A percentile compares a stretch with the other conserved stretches of the same genome.
Evolutionary conservation across 2,888 invertebrate genomes (phyloP).

Genomic region (Erebia palarica): DNA sequence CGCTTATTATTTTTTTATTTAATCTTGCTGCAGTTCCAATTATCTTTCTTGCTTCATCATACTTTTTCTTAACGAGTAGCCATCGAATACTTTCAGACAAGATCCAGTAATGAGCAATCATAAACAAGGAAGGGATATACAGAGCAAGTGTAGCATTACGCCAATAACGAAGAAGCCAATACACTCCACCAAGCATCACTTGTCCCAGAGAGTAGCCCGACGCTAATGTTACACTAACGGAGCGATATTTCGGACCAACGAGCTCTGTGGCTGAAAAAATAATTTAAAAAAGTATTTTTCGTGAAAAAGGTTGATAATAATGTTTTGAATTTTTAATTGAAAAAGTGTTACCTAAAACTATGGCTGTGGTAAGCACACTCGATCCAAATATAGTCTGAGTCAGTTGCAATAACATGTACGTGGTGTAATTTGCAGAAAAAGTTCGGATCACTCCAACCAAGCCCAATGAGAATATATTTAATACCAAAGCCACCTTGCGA

Average conservation of each 20-base stretch:
- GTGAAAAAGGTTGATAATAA: background rate
- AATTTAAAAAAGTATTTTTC: background rate
- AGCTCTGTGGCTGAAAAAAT: slow-evolving; percentile 80
- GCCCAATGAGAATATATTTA: slow-evolving; percentile 7
- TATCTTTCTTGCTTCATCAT: slow-evolving; percentile 82
- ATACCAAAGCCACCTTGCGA: slow-evolving; percentile 5
- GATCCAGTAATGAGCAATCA: slow-evolving; percentile 85
- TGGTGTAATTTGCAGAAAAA: slow-evolving; percentile 15
- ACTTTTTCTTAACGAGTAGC: slow-evolving; percentile 85
- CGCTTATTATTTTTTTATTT: slow-evolving; percentile 82
- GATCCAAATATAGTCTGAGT: slow-evolving; percentile 7
- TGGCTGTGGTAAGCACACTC: slow-evolving; percentile 1
- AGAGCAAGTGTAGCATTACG: slow-evolving; percentile 81
- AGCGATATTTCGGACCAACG: slow-evolving; percentile 87
- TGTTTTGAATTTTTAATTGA: background rate
- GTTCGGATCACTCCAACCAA: background rate
- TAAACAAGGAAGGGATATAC: slow-evolving; percentile 85
- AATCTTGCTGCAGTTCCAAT: slow-evolving; percentile 51
- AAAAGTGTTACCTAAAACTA: slow-evolving; percentile 12
- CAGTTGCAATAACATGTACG: slow-evolving; percentile 9
- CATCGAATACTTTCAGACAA: slow-evolving; percentile 86
- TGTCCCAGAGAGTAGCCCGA: slow-evolving; percentile 89
- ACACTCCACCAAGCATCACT: slow-evolving; percentile 84
- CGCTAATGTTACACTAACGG: slow-evolving; percentile 85
- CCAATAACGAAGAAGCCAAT: slow-evolving; percentile 87